A percentile compares a stretch with the other conserved stretches of the same genome.
phyloP scores from a whole-genome alignment of 2,113 vertebrate species.

The Alectura lathami region DNA sequence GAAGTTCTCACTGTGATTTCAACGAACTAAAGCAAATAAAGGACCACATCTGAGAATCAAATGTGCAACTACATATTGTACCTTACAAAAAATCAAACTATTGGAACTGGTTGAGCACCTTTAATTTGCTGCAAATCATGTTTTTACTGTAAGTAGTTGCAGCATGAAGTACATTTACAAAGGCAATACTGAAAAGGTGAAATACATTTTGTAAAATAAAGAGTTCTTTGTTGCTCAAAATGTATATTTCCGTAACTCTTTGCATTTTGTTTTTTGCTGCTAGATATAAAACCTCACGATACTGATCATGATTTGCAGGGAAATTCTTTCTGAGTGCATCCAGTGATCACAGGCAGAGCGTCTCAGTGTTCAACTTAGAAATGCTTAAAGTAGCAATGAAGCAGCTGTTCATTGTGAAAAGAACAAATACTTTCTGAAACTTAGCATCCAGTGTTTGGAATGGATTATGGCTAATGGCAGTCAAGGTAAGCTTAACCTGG shows the following conservation, averaged over 20 bases:
- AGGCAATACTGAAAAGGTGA: constrained; percentile 75
- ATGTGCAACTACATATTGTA: constrained; percentile 74
- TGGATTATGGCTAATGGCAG: constrained; percentile 58
- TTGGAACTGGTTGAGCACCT: constrained; percentile 66
- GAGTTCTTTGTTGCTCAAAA: constrained; percentile 74
- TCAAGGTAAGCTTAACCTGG: constrained; percentile 56
- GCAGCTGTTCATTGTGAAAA: constrained; percentile 56
- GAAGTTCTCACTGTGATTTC: constrained; percentile 84
- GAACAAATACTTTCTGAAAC: constrained; percentile 48
- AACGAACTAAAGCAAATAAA: constrained; percentile 80
- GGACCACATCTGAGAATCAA: constrained; percentile 76
- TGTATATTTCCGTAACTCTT: constrained; percentile 76
- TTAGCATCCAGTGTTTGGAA: constrained; percentile 39
- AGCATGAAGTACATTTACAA: constrained; percentile 69
- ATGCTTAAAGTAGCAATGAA: constrained; percentile 57
- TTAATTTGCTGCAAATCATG: constrained; percentile 78
- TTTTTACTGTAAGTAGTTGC: constrained; percentile 73
- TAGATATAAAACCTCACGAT: constrained; percentile 78
- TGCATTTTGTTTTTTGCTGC: constrained; percentile 74
- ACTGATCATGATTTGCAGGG: constrained; percentile 74
- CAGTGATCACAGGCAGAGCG: constrained; percentile 46
- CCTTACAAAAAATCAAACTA: constrained; percentile 70
- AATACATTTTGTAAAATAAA: constrained; percentile 81
- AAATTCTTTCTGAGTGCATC: constrained; percentile 61
- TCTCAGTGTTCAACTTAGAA: constrained; percentile 27